Base-by-base conservation (phyloP, 2,888 invertebrate species). In the Thymelicus acteon region DNA sequence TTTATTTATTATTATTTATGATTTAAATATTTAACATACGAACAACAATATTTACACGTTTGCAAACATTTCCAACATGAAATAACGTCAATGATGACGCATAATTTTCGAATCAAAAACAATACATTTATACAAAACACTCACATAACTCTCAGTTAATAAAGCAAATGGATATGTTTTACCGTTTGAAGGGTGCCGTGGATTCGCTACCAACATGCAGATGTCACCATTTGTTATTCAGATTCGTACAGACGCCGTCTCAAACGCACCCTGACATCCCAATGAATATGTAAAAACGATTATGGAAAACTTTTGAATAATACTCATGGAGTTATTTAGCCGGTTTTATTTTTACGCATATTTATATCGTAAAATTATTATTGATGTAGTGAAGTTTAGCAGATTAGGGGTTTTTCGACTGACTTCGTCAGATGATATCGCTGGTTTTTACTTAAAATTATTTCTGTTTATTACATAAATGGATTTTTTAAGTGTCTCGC, bases 171-270 rank as follows among this genome's bases (percentile, higher is more conserved):
- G 72, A 63, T 74, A 74, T 76, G 74, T 72, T 76, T 75, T 77
- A 72, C 78, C 76, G 84, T 86, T 86, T 82, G 78, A 82, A 79
- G 80, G 83, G 78, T 78, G 76, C 76, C 77, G 80, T 83, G 78
- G 81, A 87, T 88, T 79, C 82, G 76, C 74, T 80, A 82, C 86
- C 83, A 84, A 83, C 88, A 89, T 90, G 92, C 89, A 91, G 91
- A 92, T 92, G 90, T 85, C 87, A 85, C 82, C 83, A 91, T 93
- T 93, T 93, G 93, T 91, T 92, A 93, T 93, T 93, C 92, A 93
- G 91, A 93, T 93, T 86, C 80, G 77, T 79, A 80, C 84, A 83
- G 89, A 85, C 88, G 87, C 85, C 88, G 87, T 85, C 89, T 87
- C 87, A 85, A 90, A 92, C 90, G 90, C 90, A 90, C 89, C 85